phyloP scores from a whole-genome alignment of 2,113 vertebrate genomes.

The Ardeotis arabs region DNA sequence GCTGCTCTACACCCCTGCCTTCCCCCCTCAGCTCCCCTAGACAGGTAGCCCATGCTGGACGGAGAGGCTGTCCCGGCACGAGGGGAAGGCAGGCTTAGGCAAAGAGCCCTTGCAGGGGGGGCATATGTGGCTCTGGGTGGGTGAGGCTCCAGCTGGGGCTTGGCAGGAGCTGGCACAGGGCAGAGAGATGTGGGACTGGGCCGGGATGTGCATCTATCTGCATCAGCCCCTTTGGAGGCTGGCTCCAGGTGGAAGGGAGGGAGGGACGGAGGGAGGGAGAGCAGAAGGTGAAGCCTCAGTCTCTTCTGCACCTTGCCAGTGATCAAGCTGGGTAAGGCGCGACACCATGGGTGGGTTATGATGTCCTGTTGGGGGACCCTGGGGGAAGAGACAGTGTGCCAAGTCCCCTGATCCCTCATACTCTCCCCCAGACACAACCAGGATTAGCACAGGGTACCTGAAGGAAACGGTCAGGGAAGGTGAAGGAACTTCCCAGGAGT shows the following conservation, averaged over 20 bases:
- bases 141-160: neutral
- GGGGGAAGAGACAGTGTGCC: neutral
- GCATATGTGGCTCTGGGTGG: neutral
- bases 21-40: neutral
- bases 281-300: fast-evolving
- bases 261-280: neutral
- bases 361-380: neutral
- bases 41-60: fast-evolving
- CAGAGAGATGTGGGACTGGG: neutral
- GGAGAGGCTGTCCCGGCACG: neutral
- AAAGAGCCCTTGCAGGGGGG: neutral
- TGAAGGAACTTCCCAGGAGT: neutral
- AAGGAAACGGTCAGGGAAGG: neutral
- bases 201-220: neutral
- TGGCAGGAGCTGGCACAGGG: neutral
- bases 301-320: neutral
- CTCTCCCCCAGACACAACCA: neutral
- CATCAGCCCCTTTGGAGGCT: fast-evolving
- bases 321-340: fast-evolving
- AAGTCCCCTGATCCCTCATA: neutral
- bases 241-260: neutral
- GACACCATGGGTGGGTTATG: fast-evolving
- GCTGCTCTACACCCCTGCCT: neutral
- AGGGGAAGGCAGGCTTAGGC: neutral
- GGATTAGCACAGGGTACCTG: neutral